These are phyloP conservation scores for Argyrosomus japonicus DNA, from an alignment of 2,113 vertebrate species.

Conservation along the genomic window DNA sequence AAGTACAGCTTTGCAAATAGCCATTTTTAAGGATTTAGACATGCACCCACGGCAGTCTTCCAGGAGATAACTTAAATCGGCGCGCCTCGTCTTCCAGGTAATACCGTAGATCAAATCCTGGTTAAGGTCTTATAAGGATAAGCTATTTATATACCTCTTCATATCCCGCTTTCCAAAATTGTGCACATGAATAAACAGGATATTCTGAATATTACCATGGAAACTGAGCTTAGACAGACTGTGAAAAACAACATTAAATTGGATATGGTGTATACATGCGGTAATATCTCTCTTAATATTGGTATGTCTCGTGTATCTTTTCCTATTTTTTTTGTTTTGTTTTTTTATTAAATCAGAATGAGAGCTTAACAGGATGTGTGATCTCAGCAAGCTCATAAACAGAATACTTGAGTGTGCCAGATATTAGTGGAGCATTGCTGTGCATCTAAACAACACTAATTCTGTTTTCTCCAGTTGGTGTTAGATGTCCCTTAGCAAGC, in stretches of 20 bases:
- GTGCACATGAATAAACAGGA: conserved; percentile 61
- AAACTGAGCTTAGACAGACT: conserved; percentile 56
- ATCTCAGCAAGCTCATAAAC: conserved; percentile 50
- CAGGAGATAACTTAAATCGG: conserved; percentile 49
- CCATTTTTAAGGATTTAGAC: conserved; percentile 53
- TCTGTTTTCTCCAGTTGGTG: conserved; percentile 25
- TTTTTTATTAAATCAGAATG: conserved; percentile 46
- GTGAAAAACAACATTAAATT: conserved; percentile 65
- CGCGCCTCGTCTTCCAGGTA: conserved; percentile 55
- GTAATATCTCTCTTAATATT: conserved; percentile 47
- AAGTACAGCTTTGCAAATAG: conserved; percentile 41
- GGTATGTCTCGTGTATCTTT: conserved; percentile 35
- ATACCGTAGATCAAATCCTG: conserved; percentile 63
- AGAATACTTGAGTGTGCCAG: conserved; percentile 40
- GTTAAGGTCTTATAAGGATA: conserved; percentile 62
- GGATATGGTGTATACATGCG: conserved; percentile 56
- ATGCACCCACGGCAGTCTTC: conserved; percentile 38
- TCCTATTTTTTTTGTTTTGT: conserved; percentile 3
- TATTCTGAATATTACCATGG: conserved; percentile 68
- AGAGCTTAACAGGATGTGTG: conserved; percentile 48
- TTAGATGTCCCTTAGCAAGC: background rate
- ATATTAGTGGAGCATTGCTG: conserved; percentile 57
- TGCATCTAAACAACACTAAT: conserved; percentile 35
- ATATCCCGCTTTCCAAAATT: conserved; percentile 56
- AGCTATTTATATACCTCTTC: conserved; percentile 69